Percentiles rank a stretch among this genome's conserved stretches.
These are phyloP conservation scores for Crax fasciolata DNA, from an alignment of 2,797 vertebrate species.

Conservation along the genomic window DNA sequence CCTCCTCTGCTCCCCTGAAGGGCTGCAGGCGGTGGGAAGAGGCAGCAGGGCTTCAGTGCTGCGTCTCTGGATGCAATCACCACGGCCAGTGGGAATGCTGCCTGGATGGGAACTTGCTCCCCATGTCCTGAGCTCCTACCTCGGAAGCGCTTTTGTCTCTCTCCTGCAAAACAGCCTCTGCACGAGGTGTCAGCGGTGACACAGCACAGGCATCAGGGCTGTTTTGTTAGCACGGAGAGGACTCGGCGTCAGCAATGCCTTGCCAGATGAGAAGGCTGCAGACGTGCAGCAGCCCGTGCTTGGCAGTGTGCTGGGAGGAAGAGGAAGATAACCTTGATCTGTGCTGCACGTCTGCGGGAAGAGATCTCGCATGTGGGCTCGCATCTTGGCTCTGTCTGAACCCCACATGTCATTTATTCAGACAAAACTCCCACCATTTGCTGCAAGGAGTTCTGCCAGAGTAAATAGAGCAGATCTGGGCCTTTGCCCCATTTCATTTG, in stretches of 20 bases:
- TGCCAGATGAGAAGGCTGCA: not conserved
- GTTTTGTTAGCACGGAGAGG: accelerated
- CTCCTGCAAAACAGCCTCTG: not conserved
- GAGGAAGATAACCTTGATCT: not conserved
- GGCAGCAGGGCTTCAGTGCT: not conserved
- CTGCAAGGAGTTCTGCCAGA: not conserved
- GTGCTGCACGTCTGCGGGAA: not conserved
- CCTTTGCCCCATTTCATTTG: not conserved
- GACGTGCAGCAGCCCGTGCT: accelerated
- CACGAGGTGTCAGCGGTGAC: not conserved
- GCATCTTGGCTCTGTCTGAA: accelerated
- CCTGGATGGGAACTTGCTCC: slow-evolving; percentile 7
- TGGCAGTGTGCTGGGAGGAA: not conserved
- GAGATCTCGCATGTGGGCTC: not conserved
- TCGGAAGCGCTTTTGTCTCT: not conserved
- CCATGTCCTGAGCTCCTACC: not conserved
- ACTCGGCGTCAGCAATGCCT: not conserved
- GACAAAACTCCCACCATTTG: not conserved
- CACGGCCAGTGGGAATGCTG: not conserved
- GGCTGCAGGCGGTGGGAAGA: not conserved
- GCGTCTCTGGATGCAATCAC: not conserved
- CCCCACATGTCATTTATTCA: slow-evolving; percentile 13
- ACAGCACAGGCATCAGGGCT: not conserved
- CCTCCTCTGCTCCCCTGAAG: not conserved
- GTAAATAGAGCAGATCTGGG: not conserved